phyloP scores from a whole-genome alignment of 2,113 vertebrate species.

The Rhizomys pruinosus region DNA sequence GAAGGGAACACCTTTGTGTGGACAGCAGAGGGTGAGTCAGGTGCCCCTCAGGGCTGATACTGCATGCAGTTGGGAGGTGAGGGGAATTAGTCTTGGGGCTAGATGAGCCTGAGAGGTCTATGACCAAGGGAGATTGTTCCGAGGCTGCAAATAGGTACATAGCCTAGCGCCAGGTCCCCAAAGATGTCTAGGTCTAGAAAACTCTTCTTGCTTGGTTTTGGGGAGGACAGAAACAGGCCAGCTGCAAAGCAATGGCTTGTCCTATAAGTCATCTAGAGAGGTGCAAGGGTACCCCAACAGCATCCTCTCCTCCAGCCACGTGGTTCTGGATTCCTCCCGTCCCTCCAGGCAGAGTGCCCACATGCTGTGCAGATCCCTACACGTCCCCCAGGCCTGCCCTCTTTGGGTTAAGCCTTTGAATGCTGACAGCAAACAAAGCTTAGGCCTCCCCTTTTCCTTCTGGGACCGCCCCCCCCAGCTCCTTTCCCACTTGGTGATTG shows the following conservation, averaged over 20 bases:
- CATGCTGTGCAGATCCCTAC: slow-evolving; percentile 69
- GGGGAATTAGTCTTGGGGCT: background rate
- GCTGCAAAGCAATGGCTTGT: background rate
- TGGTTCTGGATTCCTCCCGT: slow-evolving; percentile 48
- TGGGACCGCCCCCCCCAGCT: slow-evolving; percentile 25
- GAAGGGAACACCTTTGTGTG: background rate
- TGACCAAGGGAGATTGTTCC: slow-evolving; percentile 34
- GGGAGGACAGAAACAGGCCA: background rate
- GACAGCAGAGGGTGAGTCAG: background rate
- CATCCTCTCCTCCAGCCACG: slow-evolving; percentile 2
- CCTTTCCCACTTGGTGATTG: background rate
- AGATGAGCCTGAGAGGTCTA: background rate
- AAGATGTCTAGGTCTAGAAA: background rate
- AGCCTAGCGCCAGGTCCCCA: background rate
- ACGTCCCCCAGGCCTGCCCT: slow-evolving; percentile 71
- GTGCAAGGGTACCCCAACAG: slow-evolving; percentile 42
- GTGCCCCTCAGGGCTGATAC: background rate
- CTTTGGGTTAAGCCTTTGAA: slow-evolving; percentile 62
- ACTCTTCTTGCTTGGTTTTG: background rate
- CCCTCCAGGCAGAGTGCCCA: slow-evolving; percentile 54
- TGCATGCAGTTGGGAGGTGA: background rate
- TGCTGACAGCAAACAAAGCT: slow-evolving; percentile 60
- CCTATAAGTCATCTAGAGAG: background rate
- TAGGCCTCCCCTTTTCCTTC: background rate
- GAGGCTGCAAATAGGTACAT: background rate